phyloP scores from a whole-genome alignment of 2,888 invertebrate genomes.

The Bruchidius siliquastri region DNA sequence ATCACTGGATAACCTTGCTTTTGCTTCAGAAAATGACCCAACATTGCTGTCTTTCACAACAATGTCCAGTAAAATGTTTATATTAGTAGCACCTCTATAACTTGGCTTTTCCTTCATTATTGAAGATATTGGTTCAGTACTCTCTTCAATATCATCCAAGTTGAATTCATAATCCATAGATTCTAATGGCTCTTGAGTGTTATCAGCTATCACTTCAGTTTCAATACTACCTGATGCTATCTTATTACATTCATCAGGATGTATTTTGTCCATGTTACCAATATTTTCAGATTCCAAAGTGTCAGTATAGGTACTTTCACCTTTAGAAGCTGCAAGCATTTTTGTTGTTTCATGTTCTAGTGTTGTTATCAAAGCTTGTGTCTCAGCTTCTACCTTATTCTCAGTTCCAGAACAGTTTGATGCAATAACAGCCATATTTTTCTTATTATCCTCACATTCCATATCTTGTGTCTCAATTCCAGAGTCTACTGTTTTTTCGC shows the following conservation, averaged over 20 bases:
- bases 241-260: constrained; percentile 7
- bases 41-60: not conserved
- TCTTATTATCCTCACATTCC: not conserved
- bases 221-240: not conserved
- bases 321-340: too few relatives aligned
- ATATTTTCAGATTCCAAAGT: not conserved
- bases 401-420: not conserved
- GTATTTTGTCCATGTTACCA: not conserved
- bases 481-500: not conserved
- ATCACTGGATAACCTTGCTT: constrained; percentile 9
- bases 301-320: not conserved
- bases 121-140: constrained; percentile 7
- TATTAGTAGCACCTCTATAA: not conserved
- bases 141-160: constrained; percentile 27
- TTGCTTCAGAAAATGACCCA: not conserved
- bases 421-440: not conserved
- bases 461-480: not conserved
- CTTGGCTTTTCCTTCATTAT: not conserved
- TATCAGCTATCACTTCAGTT: not conserved
- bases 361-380: not conserved
- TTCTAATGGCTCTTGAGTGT: constrained; percentile 1
- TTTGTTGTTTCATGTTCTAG: too few relatives aligned
- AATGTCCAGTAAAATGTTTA: not conserved
- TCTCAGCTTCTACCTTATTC: not conserved
- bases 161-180: constrained; percentile 29